Evolutionary conservation across 2,113 vertebrate genomes (phyloP).

Genomic region (Murina feae): DNA sequence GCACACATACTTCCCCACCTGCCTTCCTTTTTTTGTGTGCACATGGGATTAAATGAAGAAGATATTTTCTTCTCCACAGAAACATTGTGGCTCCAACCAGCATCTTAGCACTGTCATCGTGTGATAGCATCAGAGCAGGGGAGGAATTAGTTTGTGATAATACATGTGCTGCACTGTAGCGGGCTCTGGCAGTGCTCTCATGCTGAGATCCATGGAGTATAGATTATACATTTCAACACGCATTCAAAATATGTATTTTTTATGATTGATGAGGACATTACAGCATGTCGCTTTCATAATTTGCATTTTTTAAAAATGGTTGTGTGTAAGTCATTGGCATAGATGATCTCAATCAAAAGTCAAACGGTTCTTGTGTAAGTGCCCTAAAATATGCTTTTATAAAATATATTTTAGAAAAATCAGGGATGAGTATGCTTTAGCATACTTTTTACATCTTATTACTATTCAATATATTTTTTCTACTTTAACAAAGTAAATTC

Average conservation of each 20-base stretch:
- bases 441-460: not conserved
- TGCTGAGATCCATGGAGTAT: slow-evolving; percentile 67
- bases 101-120: not conserved
- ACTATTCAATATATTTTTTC: not conserved
- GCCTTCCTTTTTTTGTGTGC: not conserved
- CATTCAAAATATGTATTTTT: slow-evolving; percentile 65
- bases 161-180: not conserved
- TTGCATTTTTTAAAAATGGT: slow-evolving; percentile 17
- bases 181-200: not conserved
- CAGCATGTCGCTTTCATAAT: slow-evolving; percentile 57
- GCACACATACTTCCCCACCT: no score
- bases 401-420: slow-evolving; percentile 40
- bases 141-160: slow-evolving; percentile 49
- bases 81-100: not conserved
- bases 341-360: slow-evolving; percentile 53
- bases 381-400: not conserved
- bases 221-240: slow-evolving; percentile 57
- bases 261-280: slow-evolving; percentile 74
- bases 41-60: slow-evolving; percentile 34
- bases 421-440: not conserved
- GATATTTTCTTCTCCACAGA: not conserved
- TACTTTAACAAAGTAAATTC: slow-evolving; percentile 21
- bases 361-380: not conserved
- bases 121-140: not conserved
- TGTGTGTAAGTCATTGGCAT: not conserved